phyloP scores from a whole-genome alignment of 1,140 invertebrate genomes.

The Eupristina koningsbergeri region DNA sequence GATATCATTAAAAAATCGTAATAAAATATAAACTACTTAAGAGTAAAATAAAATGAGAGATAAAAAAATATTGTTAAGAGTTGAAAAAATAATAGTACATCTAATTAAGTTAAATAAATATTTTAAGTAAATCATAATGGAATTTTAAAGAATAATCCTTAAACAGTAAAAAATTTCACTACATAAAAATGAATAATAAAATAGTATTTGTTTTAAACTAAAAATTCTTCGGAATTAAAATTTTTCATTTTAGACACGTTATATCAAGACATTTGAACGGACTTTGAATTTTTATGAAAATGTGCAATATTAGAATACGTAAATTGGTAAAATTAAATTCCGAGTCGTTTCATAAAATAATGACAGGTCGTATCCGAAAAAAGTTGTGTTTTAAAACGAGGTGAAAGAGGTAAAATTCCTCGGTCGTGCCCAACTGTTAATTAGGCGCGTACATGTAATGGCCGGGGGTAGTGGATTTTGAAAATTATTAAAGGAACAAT shows the following conservation, averaged over 20 bases:
- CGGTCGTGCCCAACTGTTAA: background rate
- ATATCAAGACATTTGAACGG: background rate
- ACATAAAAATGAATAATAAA: background rate
- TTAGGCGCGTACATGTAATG: background rate
- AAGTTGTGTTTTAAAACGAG: background rate
- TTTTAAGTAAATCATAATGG: background rate
- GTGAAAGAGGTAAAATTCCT: background rate
- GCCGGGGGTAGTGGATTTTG: background rate
- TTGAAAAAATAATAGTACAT: background rate
- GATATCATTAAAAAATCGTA: too few species aligned
- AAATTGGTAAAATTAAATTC: background rate
- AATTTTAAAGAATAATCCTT: background rate
- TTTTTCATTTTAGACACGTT: background rate
- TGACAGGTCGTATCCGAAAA: background rate
- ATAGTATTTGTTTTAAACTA: background rate
- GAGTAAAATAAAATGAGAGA: too few species aligned
- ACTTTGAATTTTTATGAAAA: background rate
- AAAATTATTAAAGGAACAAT: background rate
- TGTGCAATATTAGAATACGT: background rate
- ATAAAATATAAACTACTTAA: too few species aligned
- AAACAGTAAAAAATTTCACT: background rate
- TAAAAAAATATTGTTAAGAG: too few species aligned
- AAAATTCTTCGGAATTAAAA: too few species aligned
- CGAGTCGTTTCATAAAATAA: background rate
- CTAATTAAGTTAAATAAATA: background rate